These are phyloP conservation scores for Gastrophryne carolinensis DNA, from an alignment of 2,797 vertebrate genomes.

Conservation along the genomic window DNA sequence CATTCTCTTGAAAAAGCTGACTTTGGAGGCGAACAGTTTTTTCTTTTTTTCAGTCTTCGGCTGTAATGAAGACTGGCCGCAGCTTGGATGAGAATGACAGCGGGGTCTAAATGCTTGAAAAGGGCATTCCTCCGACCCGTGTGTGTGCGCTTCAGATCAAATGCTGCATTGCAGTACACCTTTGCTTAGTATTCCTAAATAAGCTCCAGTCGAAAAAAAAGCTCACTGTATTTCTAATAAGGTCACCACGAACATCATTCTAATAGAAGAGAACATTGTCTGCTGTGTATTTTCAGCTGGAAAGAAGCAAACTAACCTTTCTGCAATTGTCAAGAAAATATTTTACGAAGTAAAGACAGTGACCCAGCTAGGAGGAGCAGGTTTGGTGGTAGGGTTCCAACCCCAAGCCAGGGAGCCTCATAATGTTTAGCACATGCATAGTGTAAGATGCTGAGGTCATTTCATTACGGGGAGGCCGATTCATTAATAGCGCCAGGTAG, in stretches of 20 bases:
- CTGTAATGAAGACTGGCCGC: neutral
- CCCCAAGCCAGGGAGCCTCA: too few relatives aligned
- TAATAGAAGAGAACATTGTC: constrained; percentile 56
- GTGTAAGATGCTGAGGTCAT: too few relatives aligned
- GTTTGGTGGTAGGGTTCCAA: neutral
- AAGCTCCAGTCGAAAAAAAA: constrained; percentile 66
- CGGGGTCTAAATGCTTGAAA: constrained; percentile 66
- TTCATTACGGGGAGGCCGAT: too few relatives aligned
- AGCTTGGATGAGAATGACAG: constrained; percentile 67
- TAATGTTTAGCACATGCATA: too few relatives aligned
- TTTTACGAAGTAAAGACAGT: neutral
- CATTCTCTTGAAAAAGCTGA: neutral
- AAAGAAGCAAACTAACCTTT: constrained; percentile 38
- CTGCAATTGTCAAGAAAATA: constrained; percentile 39
- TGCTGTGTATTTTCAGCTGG: constrained; percentile 55
- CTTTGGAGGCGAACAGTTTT: neutral
- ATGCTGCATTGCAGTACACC: constrained; percentile 58
- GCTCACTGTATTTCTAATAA: constrained; percentile 65
- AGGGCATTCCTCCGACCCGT: constrained; percentile 56
- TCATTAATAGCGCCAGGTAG: too few relatives aligned
- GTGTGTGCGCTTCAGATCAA: constrained; percentile 59
- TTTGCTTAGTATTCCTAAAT: constrained; percentile 58
- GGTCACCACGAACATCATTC: constrained; percentile 66
- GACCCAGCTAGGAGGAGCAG: neutral
- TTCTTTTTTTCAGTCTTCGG: neutral